Percentiles rank a stretch among this genome's conserved stretches.
These are phyloP conservation scores for Apis laboriosa DNA, from an alignment of 1,140 invertebrate species.

Conservation along the genomic window DNA sequence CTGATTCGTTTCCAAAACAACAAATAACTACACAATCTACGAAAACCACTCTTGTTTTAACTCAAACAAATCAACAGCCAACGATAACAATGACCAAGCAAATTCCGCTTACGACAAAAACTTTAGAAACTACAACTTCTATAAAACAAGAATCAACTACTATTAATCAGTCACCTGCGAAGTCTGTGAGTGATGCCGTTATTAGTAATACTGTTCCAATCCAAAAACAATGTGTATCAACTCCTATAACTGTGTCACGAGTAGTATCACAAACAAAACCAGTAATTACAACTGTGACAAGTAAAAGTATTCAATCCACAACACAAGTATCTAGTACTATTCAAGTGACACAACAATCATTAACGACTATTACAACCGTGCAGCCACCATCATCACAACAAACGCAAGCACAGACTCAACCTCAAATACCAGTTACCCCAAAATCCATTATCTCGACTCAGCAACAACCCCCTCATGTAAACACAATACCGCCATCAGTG, in stretches of 20 bases:
- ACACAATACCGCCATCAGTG: slow-evolving; percentile 60
- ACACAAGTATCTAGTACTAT: slow-evolving; percentile 58
- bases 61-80: slow-evolving; percentile 49
- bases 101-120: slow-evolving; percentile 15
- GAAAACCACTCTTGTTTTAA: slow-evolving; percentile 26
- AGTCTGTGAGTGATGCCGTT: slow-evolving; percentile 62
- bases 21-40: slow-evolving; percentile 35
- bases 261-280: slow-evolving; percentile 62
- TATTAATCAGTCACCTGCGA: slow-evolving; percentile 30
- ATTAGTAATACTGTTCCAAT: slow-evolving; percentile 30
- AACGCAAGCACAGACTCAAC: slow-evolving; percentile 43
- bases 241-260: slow-evolving; percentile 66
- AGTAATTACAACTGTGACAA: slow-evolving; percentile 63
- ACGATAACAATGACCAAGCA: slow-evolving; percentile 69
- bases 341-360: slow-evolving; percentile 29
- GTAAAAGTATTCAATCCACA: slow-evolving; percentile 56
- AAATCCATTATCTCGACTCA: slow-evolving; percentile 52
- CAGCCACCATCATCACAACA: slow-evolving; percentile 32
- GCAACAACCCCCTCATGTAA: slow-evolving; percentile 54
- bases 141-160: slow-evolving; percentile 31
- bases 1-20: slow-evolving; percentile 55
- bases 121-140: slow-evolving; percentile 5
- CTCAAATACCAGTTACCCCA: slow-evolving; percentile 37
- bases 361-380: slow-evolving; percentile 43
- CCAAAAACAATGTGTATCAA: slow-evolving; percentile 55